Evolutionary conservation across 2,113 vertebrate species (phyloP).

Genomic region (Pterocles gutturalis): DNA sequence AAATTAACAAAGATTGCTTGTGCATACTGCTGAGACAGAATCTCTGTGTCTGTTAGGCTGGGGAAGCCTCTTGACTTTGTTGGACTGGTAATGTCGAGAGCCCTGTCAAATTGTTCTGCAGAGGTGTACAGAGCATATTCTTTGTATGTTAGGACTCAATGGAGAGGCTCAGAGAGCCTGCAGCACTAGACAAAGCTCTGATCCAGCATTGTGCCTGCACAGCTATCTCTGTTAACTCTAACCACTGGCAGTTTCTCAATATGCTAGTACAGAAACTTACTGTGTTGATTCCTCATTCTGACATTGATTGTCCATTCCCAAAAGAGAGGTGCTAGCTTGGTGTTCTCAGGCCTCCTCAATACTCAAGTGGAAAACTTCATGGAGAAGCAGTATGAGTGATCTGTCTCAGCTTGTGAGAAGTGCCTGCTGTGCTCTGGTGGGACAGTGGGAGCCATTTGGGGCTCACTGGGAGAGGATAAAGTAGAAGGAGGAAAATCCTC

Average conservation of each 20-base stretch:
- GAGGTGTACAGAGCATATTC: background rate
- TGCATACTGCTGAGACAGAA: background rate
- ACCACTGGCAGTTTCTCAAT: background rate
- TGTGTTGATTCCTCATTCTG: background rate
- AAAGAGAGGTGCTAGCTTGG: background rate
- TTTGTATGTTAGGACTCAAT: background rate
- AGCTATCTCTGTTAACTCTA: background rate
- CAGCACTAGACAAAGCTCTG: background rate
- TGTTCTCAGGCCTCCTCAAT: background rate
- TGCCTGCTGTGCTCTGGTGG: background rate
- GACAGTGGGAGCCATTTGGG: background rate
- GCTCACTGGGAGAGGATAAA: background rate
- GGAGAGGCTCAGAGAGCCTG: background rate
- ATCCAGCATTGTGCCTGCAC: background rate
- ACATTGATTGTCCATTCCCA: background rate
- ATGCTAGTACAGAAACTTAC: background rate
- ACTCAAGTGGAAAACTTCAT: background rate
- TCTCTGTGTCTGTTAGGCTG: background rate
- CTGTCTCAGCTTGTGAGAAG: background rate
- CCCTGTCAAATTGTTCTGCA: background rate
- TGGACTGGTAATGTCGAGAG: background rate
- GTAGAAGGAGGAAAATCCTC: background rate
- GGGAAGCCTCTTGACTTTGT: background rate
- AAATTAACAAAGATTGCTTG: conserved; percentile 28
- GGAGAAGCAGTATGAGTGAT: background rate